Conservation (phyloP, 2,113 vertebrate species). For the Nematolebias whitei region DNA sequence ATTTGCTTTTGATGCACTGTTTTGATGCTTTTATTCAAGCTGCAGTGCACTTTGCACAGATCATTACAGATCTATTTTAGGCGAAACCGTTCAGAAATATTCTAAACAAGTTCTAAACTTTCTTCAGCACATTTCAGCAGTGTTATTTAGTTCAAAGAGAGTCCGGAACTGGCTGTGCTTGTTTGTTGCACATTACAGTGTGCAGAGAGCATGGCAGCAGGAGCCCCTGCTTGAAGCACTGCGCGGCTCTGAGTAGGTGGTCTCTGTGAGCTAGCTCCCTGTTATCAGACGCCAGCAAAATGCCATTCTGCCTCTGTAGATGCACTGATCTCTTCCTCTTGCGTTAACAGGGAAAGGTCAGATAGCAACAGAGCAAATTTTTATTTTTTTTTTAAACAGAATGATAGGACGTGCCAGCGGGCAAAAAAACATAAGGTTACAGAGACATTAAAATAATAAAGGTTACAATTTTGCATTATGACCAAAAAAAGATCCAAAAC, state of each 20-base stretch:
- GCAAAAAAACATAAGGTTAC: conserved; percentile 32
- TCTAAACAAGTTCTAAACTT: neutral
- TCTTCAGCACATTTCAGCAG: neutral
- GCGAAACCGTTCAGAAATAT: neutral
- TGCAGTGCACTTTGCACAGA: neutral
- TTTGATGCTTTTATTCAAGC: neutral
- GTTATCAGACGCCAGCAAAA: conserved; percentile 60
- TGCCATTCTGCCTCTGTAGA: conserved; percentile 64
- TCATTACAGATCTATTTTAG: neutral
- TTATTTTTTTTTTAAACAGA: conserved; percentile 30
- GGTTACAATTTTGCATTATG: conserved; percentile 5
- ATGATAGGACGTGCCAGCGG: conserved; percentile 32
- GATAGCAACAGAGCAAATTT: conserved; percentile 35
- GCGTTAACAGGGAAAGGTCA: conserved; percentile 71
- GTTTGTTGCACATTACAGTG: conserved; percentile 25
- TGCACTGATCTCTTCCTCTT: conserved; percentile 51
- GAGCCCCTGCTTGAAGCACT: conserved; percentile 19
- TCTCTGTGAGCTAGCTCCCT: conserved; percentile 30
- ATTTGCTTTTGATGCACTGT: neutral
- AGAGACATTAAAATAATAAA: conserved; percentile 14
- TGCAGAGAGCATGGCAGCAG: conserved; percentile 38
- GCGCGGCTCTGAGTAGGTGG: conserved; percentile 27
- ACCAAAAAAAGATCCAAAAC: neutral
- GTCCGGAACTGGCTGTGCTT: neutral
- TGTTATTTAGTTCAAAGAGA: conserved; percentile 10